These are phyloP conservation scores for Lymantria dispar DNA, from an alignment of 2,888 invertebrate genomes.

Conservation along the genomic window DNA sequence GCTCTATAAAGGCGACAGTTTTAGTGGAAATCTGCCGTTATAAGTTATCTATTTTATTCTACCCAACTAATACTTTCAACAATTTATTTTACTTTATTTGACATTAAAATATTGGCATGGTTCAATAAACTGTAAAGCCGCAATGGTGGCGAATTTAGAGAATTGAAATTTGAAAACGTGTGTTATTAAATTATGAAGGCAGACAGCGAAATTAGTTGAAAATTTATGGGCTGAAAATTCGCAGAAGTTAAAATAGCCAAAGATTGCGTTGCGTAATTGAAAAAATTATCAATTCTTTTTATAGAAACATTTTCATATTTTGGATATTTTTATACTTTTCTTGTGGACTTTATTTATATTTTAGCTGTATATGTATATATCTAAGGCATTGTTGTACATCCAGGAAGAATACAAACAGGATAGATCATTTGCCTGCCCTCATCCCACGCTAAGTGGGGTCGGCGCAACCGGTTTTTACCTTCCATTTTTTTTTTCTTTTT, in stretches of 20 bases:
- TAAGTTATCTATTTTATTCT: not conserved
- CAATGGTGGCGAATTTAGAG: conserved; percentile 7
- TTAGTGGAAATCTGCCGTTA: not conserved
- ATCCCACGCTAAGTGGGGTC: no score
- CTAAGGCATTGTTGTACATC: no score
- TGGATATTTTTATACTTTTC: no score
- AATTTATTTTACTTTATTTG: not conserved
- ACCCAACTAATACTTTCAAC: not conserved
- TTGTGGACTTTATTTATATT: no score
- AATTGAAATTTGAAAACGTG: conserved; percentile 26
- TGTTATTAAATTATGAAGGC: conserved; percentile 2
- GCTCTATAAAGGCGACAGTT: not conserved
- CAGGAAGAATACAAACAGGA: no score
- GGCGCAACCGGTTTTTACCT: no score
- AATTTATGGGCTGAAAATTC: not conserved
- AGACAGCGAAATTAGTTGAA: not conserved
- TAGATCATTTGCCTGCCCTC: no score
- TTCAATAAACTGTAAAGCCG: conserved; percentile 10
- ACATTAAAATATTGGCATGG: conserved; percentile 1
- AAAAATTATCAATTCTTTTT: no score
- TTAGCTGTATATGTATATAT: no score
- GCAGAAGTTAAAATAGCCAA: not conserved
- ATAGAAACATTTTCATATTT: no score
- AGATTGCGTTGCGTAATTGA: not conserved
- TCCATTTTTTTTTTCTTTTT: no score